These are phyloP conservation scores for Apotomis capreana DNA, from an alignment of 2,888 invertebrate species.

Conservation along the genomic window DNA sequence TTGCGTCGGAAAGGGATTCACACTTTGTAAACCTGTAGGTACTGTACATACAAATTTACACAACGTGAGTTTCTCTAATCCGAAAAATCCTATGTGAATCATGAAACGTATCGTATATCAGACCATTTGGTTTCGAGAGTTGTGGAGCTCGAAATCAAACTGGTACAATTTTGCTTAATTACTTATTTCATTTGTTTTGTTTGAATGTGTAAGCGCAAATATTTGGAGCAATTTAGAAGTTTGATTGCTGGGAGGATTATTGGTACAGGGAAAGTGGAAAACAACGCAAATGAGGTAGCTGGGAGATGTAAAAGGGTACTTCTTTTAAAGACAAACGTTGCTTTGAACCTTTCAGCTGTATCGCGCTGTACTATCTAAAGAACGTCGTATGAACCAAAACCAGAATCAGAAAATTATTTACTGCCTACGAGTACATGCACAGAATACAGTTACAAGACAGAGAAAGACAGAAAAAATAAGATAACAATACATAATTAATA, in stretches of 20 bases:
- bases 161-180: conserved; percentile 36
- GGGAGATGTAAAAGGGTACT: too few species aligned
- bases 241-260: conserved; percentile 26
- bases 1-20: conserved; percentile 23
- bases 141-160: conserved; percentile 9
- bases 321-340: too few species aligned
- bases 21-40: conserved; percentile 27
- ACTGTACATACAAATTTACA: conserved; percentile 21
- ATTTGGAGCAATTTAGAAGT: conserved; percentile 33
- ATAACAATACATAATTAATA: too few species aligned
- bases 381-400: too few species aligned
- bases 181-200: conserved; percentile 40
- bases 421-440: too few species aligned
- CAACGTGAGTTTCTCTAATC: not conserved
- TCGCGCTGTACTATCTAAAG: too few species aligned
- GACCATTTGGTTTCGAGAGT: not conserved
- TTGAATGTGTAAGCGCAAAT: conserved; percentile 28
- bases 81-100: not conserved
- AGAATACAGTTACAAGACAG: too few species aligned
- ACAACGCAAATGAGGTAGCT: too few species aligned
- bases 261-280: not conserved
- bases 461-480: too few species aligned
- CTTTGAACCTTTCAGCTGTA: too few species aligned
- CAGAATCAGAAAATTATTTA: too few species aligned
- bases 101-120: not conserved